Evolutionary conservation across 2,888 invertebrate species (phyloP).

Genomic region (Folsomia candida): DNA sequence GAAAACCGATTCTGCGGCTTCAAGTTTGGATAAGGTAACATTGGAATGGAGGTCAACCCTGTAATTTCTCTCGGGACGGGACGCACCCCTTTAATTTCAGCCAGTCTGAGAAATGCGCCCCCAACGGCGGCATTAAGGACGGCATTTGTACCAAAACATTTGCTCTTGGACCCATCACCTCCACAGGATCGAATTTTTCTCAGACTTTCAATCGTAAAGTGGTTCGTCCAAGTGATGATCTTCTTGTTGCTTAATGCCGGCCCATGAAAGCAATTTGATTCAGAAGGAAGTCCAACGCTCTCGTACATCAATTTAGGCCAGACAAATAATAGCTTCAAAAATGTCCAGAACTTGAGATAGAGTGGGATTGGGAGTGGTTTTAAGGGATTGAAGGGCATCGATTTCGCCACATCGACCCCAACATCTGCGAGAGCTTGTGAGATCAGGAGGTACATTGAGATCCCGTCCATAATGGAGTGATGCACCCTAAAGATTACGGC

Average conservation of each 20-base stretch:
- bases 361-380: not conserved
- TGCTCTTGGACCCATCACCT: too few species aligned
- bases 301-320: slow-evolving; percentile 1
- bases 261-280: not conserved
- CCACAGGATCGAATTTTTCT: slow-evolving; percentile 14
- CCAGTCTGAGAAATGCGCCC: slow-evolving; percentile 17
- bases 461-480: slow-evolving; percentile 25
- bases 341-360: not conserved
- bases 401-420: not conserved
- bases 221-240: not conserved
- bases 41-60: slow-evolving; percentile 9
- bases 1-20: slow-evolving; percentile 20
- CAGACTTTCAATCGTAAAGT: not conserved
- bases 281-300: not conserved
- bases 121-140: slow-evolving; percentile 10
- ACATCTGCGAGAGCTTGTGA: not conserved
- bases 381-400: not conserved
- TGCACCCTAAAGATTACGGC: slow-evolving; percentile 8
- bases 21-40: slow-evolving; percentile 21
- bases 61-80: not conserved
- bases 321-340: not conserved
- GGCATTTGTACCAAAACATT: slow-evolving; percentile 8
- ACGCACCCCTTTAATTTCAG: not conserved
- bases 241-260: slow-evolving; percentile 2
- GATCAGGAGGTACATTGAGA: slow-evolving; percentile 1